A percentile compares a stretch with the other conserved stretches of the same genome.
phyloP scores from a whole-genome alignment of 2,113 vertebrate species.

The Apus apus region DNA sequence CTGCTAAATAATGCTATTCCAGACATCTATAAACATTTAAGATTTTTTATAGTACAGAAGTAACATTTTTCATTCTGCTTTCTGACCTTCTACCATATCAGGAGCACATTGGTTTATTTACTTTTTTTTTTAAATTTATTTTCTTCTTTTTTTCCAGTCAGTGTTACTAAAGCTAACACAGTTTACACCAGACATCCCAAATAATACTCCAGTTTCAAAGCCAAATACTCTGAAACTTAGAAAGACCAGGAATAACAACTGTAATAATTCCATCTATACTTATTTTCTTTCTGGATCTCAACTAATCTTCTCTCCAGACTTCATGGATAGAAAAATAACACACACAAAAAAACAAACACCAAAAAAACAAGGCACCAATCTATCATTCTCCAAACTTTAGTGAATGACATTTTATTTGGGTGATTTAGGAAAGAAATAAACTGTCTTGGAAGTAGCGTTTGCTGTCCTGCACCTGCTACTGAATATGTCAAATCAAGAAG shows the following conservation, averaged over 20 bases:
- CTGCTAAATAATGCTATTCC: not conserved
- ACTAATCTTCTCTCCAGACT: not conserved
- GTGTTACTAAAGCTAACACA: not conserved
- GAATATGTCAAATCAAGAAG: not conserved
- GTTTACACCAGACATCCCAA: not conserved
- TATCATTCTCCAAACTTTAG: not conserved
- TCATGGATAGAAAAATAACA: not conserved
- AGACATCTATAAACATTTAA: not conserved
- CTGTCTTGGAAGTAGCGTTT: not conserved
- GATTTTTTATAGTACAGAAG: not conserved
- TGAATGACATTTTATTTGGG: not conserved
- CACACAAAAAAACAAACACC: not conserved
- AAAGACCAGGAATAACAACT: not conserved
- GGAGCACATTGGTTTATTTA: not conserved
- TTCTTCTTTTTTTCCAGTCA: not conserved
- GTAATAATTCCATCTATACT: not conserved
- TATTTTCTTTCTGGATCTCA: not conserved
- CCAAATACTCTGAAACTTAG: not conserved
- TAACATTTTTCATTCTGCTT: not conserved
- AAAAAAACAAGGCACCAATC: not conserved
- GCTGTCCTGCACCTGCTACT: not conserved
- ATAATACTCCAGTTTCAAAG: not conserved
- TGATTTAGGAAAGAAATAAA: not conserved
- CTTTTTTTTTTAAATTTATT: too few relatives aligned
- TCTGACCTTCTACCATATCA: not conserved